Percentiles rank a stretch among this genome's conserved stretches.
Evolutionary conservation across 2,797 vertebrate genomes (phyloP).

Genomic region (Pseudotriccus pelzelni): DNA sequence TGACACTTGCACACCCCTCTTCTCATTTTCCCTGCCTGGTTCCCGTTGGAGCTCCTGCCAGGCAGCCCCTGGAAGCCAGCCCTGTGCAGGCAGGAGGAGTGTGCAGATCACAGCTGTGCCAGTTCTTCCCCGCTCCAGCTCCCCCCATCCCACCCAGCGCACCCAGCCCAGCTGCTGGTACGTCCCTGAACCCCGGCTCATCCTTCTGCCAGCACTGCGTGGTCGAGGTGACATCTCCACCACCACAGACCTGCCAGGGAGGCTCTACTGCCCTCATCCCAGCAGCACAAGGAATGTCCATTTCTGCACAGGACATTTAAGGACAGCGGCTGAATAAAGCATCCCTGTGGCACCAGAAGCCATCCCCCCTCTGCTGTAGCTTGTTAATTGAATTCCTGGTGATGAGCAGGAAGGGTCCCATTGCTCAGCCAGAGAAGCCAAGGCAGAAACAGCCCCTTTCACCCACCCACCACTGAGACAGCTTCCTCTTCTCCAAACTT

Average conservation of each 20-base stretch:
- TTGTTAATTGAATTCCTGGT: neutral
- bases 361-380: neutral
- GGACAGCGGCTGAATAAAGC: neutral
- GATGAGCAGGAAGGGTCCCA: neutral
- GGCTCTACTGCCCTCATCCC: neutral
- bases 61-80: neutral
- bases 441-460: neutral
- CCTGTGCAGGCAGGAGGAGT: neutral
- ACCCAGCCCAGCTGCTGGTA: accelerated
- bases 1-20: accelerated
- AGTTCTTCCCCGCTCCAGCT: neutral
- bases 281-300: neutral
- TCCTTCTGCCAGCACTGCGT: neutral
- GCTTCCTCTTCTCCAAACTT: neutral
- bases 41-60: neutral
- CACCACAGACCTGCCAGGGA: neutral
- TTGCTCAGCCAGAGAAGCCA: accelerated
- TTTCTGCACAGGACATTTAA: neutral
- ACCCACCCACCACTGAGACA: neutral
- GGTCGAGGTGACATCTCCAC: neutral
- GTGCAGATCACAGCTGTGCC: accelerated
- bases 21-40: neutral
- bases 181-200: accelerated
- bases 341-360: neutral
- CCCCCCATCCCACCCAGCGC: neutral